A percentile compares a stretch with the other conserved stretches of the same genome.
Conservation (phyloP, 2,888 invertebrate genomes). For the Xanthia togata region DNA sequence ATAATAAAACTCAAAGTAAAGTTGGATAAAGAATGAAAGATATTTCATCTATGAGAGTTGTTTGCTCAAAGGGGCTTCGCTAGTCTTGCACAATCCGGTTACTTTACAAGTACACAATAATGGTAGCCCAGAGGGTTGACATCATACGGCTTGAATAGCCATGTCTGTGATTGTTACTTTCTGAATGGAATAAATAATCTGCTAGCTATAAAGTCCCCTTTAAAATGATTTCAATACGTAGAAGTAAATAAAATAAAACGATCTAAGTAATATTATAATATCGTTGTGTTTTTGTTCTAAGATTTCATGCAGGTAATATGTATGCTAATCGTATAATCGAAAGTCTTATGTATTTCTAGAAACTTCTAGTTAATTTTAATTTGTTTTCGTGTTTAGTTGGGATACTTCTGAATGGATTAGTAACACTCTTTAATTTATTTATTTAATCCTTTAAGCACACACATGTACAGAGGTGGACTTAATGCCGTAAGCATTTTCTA, state of each 20-base stretch:
- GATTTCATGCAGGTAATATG: neutral
- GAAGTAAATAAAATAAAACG: too few relatives aligned
- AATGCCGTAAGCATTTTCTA: too few relatives aligned
- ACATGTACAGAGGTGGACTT: too few relatives aligned
- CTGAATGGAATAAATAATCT: constrained; percentile 1
- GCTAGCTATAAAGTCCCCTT: neutral
- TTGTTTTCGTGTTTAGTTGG: neutral
- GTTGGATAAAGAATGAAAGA: neutral
- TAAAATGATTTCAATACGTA: neutral
- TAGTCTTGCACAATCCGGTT: neutral
- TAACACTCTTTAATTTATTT: too few relatives aligned
- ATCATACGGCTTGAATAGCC: too few relatives aligned
- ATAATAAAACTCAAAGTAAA: constrained; percentile 8
- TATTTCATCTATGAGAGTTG: neutral
- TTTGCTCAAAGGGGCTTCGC: constrained; percentile 12
- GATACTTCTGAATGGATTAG: constrained; percentile 8
- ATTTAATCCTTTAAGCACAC: too few relatives aligned
- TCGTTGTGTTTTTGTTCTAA: neutral
- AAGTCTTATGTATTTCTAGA: neutral
- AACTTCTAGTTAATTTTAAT: neutral
- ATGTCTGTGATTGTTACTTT: neutral
- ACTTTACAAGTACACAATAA: constrained; percentile 2
- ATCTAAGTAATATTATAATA: neutral
- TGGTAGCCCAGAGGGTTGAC: neutral
- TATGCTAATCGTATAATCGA: neutral